Evolutionary conservation across 2,113 vertebrate genomes (phyloP).

Genomic region (Gobius niger): DNA sequence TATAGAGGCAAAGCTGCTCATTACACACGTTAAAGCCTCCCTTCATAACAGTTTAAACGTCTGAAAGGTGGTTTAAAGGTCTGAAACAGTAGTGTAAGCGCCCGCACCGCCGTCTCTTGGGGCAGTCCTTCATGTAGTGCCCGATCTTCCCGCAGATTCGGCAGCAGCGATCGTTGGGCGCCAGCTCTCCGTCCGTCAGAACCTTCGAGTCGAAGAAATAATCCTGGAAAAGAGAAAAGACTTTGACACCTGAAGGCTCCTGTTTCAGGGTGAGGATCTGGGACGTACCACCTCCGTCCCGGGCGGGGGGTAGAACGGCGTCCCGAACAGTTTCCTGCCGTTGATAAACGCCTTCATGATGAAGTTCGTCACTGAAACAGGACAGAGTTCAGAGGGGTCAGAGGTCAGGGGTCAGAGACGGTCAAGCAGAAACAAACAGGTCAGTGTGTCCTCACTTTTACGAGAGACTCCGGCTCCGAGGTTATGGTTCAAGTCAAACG

Average conservation of each 20-base stretch:
- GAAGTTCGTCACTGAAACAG: slow-evolving; percentile 94
- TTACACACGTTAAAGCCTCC: no score
- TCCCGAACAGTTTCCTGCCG: slow-evolving; percentile 94
- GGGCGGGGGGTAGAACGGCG: slow-evolving; percentile 87
- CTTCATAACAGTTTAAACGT: no score
- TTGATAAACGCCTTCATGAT: slow-evolving; percentile 99
- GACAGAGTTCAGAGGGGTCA: not conserved
- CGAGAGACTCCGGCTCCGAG: slow-evolving; percentile 98
- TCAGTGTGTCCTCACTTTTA: slow-evolving; percentile 84
- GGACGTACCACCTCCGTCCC: slow-evolving; percentile 88
- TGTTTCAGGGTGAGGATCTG: no score
- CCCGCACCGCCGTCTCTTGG: slow-evolving; percentile 93
- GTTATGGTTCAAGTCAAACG: slow-evolving; percentile 99
- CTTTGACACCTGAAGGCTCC: no score
- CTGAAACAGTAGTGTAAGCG: no score
- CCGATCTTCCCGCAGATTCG: slow-evolving; percentile 98
- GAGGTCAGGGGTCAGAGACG: not conserved
- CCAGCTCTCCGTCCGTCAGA: slow-evolving; percentile 93
- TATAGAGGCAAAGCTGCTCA: no score
- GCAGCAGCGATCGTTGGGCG: slow-evolving; percentile 97
- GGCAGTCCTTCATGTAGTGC: slow-evolving; percentile 99
- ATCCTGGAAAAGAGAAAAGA: slow-evolving; percentile 74
- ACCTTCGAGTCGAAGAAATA: slow-evolving; percentile 99
- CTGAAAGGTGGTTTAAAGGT: no score
- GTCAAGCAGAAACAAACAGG: no score